Percentiles rank a stretch among this genome's conserved stretches.
These are phyloP conservation scores for Vanacampus margaritifer DNA, from an alignment of 2,113 vertebrate species.

Conservation along the genomic window DNA sequence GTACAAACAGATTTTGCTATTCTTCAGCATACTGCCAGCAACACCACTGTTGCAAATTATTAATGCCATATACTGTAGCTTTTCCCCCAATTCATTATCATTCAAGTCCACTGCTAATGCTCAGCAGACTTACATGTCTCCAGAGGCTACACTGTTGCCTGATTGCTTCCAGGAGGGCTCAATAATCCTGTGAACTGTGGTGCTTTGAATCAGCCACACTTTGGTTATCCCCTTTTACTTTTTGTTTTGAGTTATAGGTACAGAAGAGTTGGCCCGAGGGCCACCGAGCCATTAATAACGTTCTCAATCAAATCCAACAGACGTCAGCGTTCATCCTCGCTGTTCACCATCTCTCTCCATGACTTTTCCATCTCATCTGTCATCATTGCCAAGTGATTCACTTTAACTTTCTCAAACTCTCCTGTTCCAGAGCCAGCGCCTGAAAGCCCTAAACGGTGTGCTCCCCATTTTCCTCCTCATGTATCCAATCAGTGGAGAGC, in stretches of 20 bases:
- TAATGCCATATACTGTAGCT: neutral
- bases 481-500: conserved; percentile 42
- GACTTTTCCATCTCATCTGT: conserved; percentile 41
- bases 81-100: neutral
- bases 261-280: conserved; percentile 18
- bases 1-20: neutral
- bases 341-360: conserved; percentile 24
- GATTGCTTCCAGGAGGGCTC: conserved; percentile 24
- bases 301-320: conserved; percentile 32
- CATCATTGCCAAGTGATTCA: conserved; percentile 32
- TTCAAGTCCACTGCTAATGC: conserved; percentile 2
- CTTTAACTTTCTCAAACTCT: conserved; percentile 41
- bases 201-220: conserved; percentile 3
- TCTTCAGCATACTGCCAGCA: neutral
- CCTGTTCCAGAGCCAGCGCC: conserved; percentile 51
- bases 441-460: conserved; percentile 31
- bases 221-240: conserved; percentile 36
- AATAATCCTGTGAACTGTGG: conserved; percentile 15
- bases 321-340: conserved; percentile 14
- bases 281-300: conserved; percentile 29
- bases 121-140: neutral
- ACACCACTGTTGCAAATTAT: neutral
- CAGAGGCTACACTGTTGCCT: conserved; percentile 11
- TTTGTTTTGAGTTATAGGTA: conserved; percentile 25
- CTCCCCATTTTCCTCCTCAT: conserved; percentile 37